phyloP scores from a whole-genome alignment of 2,797 vertebrate genomes.

The Phylloscopus collybita region DNA sequence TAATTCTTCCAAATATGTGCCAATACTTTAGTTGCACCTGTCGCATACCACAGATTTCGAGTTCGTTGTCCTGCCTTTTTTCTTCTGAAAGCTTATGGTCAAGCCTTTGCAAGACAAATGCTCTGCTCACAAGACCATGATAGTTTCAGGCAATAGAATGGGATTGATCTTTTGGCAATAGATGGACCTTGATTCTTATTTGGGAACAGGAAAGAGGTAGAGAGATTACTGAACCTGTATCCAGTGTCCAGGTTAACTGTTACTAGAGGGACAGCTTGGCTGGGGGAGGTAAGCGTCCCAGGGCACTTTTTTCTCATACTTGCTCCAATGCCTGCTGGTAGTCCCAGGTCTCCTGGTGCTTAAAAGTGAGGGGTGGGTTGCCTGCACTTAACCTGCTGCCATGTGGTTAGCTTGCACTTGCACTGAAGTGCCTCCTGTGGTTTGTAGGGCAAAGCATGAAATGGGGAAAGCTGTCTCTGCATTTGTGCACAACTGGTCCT shows the following conservation, averaged over 20 bases:
- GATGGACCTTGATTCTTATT: background rate
- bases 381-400: background rate
- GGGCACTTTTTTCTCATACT: background rate
- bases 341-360: fast-evolving
- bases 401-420: background rate
- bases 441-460: background rate
- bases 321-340: background rate
- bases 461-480: background rate
- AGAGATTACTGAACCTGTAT: background rate
- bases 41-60: background rate
- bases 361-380: background rate
- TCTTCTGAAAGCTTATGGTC: background rate
- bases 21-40: background rate
- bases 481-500: background rate
- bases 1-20: background rate
- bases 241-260: background rate
- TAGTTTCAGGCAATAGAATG: background rate
- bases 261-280: background rate
- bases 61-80: background rate
- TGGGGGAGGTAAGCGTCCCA: fast-evolving
- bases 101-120: background rate
- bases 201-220: background rate
- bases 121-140: background rate
- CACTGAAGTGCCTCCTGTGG: background rate
- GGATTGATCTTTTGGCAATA: background rate